These are phyloP conservation scores for Hucho hucho DNA, from an alignment of 2,113 vertebrate genomes.

Conservation along the genomic window DNA sequence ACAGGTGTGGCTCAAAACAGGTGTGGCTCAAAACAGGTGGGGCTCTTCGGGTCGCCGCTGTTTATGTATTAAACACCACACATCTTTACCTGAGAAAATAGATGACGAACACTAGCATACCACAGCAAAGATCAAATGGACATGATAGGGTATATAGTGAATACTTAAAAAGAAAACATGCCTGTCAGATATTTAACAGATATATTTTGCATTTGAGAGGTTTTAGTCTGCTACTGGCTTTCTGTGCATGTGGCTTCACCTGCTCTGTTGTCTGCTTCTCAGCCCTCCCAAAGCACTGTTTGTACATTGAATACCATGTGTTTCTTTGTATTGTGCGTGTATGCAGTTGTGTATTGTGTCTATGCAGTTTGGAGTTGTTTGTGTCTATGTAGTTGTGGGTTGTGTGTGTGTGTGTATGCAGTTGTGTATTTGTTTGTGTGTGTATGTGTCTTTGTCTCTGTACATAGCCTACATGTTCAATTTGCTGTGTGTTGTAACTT, in stretches of 20 bases:
- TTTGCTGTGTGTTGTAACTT: background rate
- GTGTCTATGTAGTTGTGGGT: background rate
- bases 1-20: too few species aligned
- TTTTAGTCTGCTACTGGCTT: slow-evolving; percentile 53
- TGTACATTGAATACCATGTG: slow-evolving; percentile 34
- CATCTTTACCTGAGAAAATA: background rate
- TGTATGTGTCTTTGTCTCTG: background rate
- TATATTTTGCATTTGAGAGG: slow-evolving; percentile 21
- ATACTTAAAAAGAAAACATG: slow-evolving; percentile 8
- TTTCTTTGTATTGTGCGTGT: slow-evolving; percentile 27
- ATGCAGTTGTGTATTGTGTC: background rate
- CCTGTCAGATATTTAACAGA: slow-evolving; percentile 16
- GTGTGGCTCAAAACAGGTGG: too few species aligned
- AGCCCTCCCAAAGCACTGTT: slow-evolving; percentile 27
- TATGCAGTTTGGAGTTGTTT: background rate
- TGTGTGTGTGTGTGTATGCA: slow-evolving; percentile 1
- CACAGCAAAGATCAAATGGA: slow-evolving; percentile 17
- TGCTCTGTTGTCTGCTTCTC: slow-evolving; percentile 54
- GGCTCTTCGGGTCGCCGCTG: too few species aligned
- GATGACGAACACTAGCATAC: background rate
- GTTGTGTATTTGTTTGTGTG: background rate
- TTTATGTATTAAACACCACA: slow-evolving; percentile 23
- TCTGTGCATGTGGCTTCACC: slow-evolving; percentile 60
- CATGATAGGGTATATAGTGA: slow-evolving; percentile 11
- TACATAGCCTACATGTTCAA: background rate